Evolutionary conservation across 2,113 vertebrate genomes (phyloP).

Genomic region (Probosciger aterrimus): DNA sequence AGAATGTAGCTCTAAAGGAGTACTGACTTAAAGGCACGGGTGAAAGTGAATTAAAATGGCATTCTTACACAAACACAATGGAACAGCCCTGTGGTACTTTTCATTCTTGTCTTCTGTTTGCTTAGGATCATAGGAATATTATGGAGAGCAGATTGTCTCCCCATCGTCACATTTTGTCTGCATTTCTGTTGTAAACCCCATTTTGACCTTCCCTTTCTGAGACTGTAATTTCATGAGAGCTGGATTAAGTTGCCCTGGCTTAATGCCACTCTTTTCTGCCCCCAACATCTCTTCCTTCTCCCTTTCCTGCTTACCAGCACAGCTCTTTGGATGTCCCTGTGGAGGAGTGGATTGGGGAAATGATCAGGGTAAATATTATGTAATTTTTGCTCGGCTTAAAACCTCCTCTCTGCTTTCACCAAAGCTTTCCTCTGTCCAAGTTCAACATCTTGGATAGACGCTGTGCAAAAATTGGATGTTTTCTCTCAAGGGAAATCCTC

Average conservation of each 20-base stretch:
- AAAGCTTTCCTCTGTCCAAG: constrained; percentile 3
- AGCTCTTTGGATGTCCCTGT: not conserved
- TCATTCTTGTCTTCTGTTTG: constrained; percentile 35
- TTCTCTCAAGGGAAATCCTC: constrained; percentile 5
- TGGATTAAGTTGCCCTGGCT: constrained; percentile 40
- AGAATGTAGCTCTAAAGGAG: constrained; percentile 6
- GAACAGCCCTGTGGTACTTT: not conserved
- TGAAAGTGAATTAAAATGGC: constrained; percentile 49
- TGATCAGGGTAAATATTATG: not conserved
- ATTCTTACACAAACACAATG: constrained; percentile 55
- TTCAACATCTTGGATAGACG: not conserved
- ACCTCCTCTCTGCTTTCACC: not conserved
- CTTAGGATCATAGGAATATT: constrained; percentile 54
- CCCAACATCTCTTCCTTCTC: not conserved
- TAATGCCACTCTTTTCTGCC: not conserved
- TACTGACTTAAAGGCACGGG: not conserved
- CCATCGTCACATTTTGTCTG: constrained; percentile 29
- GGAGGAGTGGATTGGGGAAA: not conserved
- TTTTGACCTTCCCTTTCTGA: constrained; percentile 34
- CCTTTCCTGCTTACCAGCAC: not conserved
- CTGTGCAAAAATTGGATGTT: not conserved
- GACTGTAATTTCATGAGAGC: not conserved
- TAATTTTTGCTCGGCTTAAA: not conserved
- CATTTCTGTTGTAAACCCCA: constrained; percentile 33
- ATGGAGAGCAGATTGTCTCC: constrained; percentile 36